These are phyloP conservation scores for Larimichthys polyactis DNA, from an alignment of 2,113 vertebrate genomes.

Conservation along the genomic window DNA sequence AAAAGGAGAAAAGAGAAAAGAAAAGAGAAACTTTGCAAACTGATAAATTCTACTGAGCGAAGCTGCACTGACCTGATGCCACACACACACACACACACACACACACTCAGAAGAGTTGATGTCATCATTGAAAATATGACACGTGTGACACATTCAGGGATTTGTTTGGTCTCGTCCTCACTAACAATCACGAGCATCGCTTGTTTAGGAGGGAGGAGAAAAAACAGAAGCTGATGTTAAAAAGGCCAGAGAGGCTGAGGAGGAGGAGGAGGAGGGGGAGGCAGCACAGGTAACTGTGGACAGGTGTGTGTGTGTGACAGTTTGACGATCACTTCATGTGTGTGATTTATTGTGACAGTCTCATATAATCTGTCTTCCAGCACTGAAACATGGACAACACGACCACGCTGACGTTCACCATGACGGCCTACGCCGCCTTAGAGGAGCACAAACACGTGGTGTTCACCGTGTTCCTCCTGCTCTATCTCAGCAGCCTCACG, in stretches of 20 bases:
- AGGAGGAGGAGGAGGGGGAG: too few relatives aligned
- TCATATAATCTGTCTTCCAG: conserved; percentile 8
- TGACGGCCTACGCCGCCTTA: conserved; percentile 66
- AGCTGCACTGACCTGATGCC: too few relatives aligned
- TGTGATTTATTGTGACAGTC: too few relatives aligned
- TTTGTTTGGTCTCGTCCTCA: not conserved
- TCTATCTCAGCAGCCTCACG: conserved; percentile 55
- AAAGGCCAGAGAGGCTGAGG: too few relatives aligned
- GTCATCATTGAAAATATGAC: too few relatives aligned
- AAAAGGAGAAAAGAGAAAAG: too few relatives aligned
- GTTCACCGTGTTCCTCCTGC: conserved; percentile 61
- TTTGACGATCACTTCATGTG: too few relatives aligned
- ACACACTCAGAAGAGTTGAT: not conserved
- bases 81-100: not conserved
- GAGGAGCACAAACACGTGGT: conserved; percentile 58
- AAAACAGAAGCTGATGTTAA: not conserved
- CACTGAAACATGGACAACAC: conserved; percentile 66
- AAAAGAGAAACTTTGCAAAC: too few relatives aligned
- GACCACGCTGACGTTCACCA: conserved; percentile 57
- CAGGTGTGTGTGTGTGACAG: too few relatives aligned
- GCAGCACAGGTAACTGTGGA: too few relatives aligned
- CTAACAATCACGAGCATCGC: not conserved
- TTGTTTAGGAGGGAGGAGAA: not conserved
- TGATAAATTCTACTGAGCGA: too few relatives aligned
- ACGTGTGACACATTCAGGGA: not conserved